A percentile compares a stretch with the other conserved stretches of the same genome.
Evolutionary conservation across 2,113 vertebrate genomes (phyloP).

Genomic region (Cottus gobio): DNA sequence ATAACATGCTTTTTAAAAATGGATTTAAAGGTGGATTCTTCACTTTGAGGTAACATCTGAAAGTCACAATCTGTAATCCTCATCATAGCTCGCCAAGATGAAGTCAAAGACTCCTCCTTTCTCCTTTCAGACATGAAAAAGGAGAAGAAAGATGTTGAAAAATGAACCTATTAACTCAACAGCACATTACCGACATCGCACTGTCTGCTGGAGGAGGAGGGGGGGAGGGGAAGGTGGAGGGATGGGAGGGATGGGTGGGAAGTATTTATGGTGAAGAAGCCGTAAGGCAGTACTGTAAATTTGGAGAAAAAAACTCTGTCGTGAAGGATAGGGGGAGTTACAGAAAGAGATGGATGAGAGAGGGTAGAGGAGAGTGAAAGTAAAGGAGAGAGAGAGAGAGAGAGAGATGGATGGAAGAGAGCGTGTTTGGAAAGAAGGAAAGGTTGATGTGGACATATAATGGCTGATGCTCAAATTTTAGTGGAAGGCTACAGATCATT

Average conservation of each 20-base stretch:
- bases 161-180: conserved; percentile 62
- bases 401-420: conserved; percentile 11
- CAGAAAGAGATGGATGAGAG: conserved; percentile 10
- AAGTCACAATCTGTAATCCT: conserved; percentile 18
- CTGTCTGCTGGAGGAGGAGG: conserved; percentile 35
- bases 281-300: conserved; percentile 61
- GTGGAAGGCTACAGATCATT: conserved; percentile 36
- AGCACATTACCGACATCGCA: conserved; percentile 39
- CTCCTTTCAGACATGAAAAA: conserved; percentile 10
- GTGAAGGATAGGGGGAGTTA: conserved; percentile 17
- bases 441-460: conserved; percentile 17
- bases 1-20: neutral
- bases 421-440: neutral
- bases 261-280: conserved; percentile 56
- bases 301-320: conserved; percentile 7
- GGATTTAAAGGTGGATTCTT: conserved; percentile 10
- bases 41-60: conserved; percentile 23
- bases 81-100: neutral
- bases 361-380: neutral
- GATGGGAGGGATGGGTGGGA: too few relatives aligned
- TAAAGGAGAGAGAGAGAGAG: neutral
- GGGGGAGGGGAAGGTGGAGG: neutral
- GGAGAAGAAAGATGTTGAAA: conserved; percentile 24
- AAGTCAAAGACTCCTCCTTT: conserved; percentile 15
- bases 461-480: conserved; percentile 34